Conservation (phyloP, 2,888 invertebrate genomes). For the Bombylius discolor region DNA sequence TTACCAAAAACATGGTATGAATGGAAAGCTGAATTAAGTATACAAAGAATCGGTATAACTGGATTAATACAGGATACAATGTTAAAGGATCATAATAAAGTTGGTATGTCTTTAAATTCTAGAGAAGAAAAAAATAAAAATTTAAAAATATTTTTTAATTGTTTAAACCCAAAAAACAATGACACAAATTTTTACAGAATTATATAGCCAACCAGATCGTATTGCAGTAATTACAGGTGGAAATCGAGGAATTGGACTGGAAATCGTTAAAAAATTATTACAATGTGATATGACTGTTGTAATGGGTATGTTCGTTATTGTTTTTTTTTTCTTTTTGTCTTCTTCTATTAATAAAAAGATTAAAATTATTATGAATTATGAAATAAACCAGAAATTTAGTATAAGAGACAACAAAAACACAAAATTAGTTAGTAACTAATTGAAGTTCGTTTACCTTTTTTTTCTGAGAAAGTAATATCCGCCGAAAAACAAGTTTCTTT, state of each 20-base stretch:
- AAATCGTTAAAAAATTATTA: conserved; percentile 61
- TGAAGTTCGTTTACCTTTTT: no score
- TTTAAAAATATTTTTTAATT: not conserved
- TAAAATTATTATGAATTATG: no score
- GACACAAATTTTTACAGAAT: conserved; percentile 37
- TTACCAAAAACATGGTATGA: conserved; percentile 34
- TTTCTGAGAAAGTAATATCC: no score
- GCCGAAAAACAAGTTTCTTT: no score
- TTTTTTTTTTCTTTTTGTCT: no score
- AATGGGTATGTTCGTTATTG: conserved; percentile 42
- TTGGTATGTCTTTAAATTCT: conserved; percentile 23
- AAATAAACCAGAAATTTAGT: no score
- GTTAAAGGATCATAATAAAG: conserved; percentile 24
- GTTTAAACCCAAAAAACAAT: no score
- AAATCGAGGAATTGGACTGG: conserved; percentile 68
- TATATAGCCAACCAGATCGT: conserved; percentile 50
- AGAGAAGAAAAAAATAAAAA: not conserved
- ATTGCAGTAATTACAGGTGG: conserved; percentile 78
- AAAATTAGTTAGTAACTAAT: no score
- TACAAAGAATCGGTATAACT: conserved; percentile 28
- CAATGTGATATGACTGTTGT: conserved; percentile 65
- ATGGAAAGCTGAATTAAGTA: conserved; percentile 32
- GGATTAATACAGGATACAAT: conserved; percentile 30
- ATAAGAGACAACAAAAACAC: no score
- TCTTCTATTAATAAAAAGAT: no score